These are phyloP conservation scores for Tethea ocularis DNA, from an alignment of 2,888 invertebrate genomes.

Conservation along the genomic window DNA sequence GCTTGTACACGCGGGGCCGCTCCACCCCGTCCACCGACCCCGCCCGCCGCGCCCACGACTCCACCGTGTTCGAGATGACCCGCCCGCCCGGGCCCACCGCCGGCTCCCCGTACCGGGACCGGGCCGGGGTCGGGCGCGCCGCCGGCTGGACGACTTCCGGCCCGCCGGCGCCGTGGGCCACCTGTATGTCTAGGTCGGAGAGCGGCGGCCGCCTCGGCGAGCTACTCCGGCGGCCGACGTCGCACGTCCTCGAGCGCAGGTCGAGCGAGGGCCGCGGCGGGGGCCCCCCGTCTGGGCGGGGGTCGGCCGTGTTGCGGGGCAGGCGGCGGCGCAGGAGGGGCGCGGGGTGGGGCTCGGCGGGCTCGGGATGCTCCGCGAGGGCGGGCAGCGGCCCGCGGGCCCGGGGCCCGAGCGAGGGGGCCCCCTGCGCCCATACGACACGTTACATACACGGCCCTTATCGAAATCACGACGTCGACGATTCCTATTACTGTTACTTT, in stretches of 20 bases:
- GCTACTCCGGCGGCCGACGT: neutral
- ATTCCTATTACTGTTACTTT: neutral
- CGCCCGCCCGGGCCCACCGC: conserved; percentile 58
- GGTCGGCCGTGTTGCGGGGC: conserved; percentile 9
- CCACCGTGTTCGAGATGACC: conserved; percentile 85
- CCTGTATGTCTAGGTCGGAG: conserved; percentile 56
- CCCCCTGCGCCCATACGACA: conserved; percentile 29
- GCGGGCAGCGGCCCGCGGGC: conserved; percentile 39
- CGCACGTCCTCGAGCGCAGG: conserved; percentile 24
- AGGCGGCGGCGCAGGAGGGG: conserved; percentile 24
- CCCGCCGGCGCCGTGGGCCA: conserved; percentile 37
- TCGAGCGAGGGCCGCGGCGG: conserved; percentile 18
- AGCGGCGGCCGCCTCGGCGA: conserved; percentile 21
- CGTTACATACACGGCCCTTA: conserved; percentile 22
- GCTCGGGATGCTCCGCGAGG: conserved; percentile 14
- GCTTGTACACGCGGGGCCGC: conserved; percentile 73
- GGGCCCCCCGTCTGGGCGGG: conserved; percentile 14
- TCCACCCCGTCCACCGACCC: conserved; percentile 44
- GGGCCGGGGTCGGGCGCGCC: conserved; percentile 36
- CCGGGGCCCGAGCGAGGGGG: conserved; percentile 25
- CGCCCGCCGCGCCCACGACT: conserved; percentile 84
- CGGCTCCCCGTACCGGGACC: conserved; percentile 31
- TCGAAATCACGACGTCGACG: conserved; percentile 2
- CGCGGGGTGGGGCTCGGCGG: conserved; percentile 18
- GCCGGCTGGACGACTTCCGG: conserved; percentile 13